Base-by-base conservation (phyloP, 2,888 invertebrate species). In the Helobdella robusta region DNA sequence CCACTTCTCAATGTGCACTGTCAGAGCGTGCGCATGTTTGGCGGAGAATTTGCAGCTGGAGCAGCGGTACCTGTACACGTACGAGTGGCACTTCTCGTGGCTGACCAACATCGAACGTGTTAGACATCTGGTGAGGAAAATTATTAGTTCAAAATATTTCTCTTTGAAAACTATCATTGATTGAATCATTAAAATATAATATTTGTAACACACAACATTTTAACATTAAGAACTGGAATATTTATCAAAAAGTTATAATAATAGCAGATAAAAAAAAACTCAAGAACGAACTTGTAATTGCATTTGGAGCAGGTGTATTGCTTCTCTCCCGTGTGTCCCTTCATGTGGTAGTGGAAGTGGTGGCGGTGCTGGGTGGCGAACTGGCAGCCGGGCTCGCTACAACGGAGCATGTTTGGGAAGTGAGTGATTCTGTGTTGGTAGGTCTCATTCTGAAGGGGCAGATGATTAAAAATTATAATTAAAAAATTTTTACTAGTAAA, bases 21-120 rank as follows among this genome's bases (percentile, higher is more conserved):
- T 62, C 2, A 62, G 62, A 23, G 62, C 62, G 46, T 62, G 36
- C n/a, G 62, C 62, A 50, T 62, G 62, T 34, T 62, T 62, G 34
- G 62, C 62, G 2, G 62, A 46, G 23, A 62, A 62, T n/a, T 48
- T 62, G 50, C 62, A 62, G 28, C 30, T 62, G 48, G 28, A 32
- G 50, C 62, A 62, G 48, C 62, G 46, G 62, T 62, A 62, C n/a
- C 62, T 25, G 35, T 32, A 62, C 11, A 62, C 62, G 50, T 36
- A 40, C 2, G 36, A 36, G 62, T 62, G 62, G 30, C 50, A 46
- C 32, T 62, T 62, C 50, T 32, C 48, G 50, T 62, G 62, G 35
- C 62, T 62, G 34, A 48, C 44, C 50, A 62, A 35, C 62, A 62
- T 62, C 11, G 62, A 62, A 18, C 32, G 36, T 15, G 62, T 62